Conservation (phyloP, 23 tunicate species). For the Botrylloides violaceus region DNA sequence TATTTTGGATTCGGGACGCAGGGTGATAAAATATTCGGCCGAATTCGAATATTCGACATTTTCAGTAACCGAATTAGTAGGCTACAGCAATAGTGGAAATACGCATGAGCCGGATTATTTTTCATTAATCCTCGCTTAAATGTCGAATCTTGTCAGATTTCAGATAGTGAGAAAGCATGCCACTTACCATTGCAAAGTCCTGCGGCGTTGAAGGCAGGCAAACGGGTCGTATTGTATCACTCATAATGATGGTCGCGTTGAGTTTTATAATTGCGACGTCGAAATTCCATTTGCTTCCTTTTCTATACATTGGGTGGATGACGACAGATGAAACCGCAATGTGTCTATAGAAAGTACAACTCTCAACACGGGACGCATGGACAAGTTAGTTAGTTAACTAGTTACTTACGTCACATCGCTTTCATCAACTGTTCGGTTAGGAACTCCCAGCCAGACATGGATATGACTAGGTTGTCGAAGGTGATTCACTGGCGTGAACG, state of each 20-base stretch:
- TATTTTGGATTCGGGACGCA: no score
- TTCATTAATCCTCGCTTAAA: no score
- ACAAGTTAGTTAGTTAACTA: background rate
- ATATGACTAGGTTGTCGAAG: slow-evolving; percentile 22
- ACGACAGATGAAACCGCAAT: no score
- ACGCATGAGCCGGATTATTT: no score
- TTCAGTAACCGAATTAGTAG: no score
- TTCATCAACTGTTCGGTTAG: slow-evolving; percentile 24
- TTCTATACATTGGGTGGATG: background rate
- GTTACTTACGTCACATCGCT: slow-evolving; percentile 6
- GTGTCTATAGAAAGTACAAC: no score
- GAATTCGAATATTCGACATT: no score
- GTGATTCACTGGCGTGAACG: slow-evolving; percentile 12
- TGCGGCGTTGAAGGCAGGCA: slow-evolving; percentile 32
- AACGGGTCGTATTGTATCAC: slow-evolving; percentile 30
- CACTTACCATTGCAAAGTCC: slow-evolving; percentile 34
- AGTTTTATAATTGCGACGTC: slow-evolving; percentile 52
- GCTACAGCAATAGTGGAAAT: no score
- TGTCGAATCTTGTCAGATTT: no score
- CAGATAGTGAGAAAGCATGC: background rate
- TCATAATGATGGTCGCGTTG: slow-evolving; percentile 37
- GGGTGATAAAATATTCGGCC: no score
- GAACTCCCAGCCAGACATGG: slow-evolving; percentile 81
- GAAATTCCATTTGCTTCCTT: slow-evolving; percentile 23
- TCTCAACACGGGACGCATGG: background rate